Evolutionary conservation across 2,888 invertebrate species (phyloP), one percentile per base, ranked within the genome.

Genomic region (Drosophila ustulata): DNA sequence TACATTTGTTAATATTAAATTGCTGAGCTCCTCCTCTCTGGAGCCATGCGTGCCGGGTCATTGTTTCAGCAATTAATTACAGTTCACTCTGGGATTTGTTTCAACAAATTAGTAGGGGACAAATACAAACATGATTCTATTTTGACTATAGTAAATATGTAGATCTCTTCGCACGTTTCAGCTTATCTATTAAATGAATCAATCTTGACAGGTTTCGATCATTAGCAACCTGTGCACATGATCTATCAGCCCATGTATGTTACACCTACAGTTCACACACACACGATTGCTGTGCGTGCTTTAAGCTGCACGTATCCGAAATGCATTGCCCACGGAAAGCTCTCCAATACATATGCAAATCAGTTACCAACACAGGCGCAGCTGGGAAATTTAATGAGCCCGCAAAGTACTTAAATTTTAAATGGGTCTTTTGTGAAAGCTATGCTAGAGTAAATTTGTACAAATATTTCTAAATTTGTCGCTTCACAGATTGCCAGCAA

Each of bases 51-150:
- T 71, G 37, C 1, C 13, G 45, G 52, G 63, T 72, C 59, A 63
- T 46, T 46, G 43, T 65, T 46, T 59, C 28, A 32, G 30, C 28
- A 55, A 46, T 39, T 30, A 30, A 11, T 70, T 67, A 46, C 43
- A 32, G 23, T 55, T 49, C 25, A 57, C 63, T 78, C 59, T 73
- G 50, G 65, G 71, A 74, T 64, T 71, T 71, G 57, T 68, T 73
- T 62, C 61, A 51, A 45, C 39, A 3, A 46, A 67, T 62, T 56
- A 68, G 23, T 69, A 57, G 41, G 8, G 37, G n/a, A 13, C 39
- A 13, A 13, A 30, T 39, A 56, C 23, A 56, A 46, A 23, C 39
- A 26, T 43, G 37, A 53, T 53, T 18, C 18, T 13, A 9, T 13
- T 30, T 23, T 30, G 11, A 4, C 4, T 43, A 7, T 4, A 6